Evolutionary conservation across 2,113 vertebrate species (phyloP).

Genomic region (Rhinogobius similis): DNA sequence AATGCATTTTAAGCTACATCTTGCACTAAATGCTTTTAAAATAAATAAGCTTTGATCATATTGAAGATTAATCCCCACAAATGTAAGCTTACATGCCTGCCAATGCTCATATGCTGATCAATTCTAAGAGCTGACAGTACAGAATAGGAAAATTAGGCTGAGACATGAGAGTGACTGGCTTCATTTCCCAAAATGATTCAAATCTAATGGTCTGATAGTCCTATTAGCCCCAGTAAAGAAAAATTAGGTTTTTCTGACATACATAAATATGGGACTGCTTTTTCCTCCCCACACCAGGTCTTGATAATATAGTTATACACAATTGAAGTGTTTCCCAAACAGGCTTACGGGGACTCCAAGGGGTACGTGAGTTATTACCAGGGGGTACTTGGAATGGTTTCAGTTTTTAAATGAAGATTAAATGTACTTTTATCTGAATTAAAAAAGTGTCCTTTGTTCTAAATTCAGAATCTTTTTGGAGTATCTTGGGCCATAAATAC

Average conservation of each 20-base stretch:
- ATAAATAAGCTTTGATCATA: neutral
- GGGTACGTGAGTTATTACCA: too few species aligned
- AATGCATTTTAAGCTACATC: slow-evolving; percentile 34
- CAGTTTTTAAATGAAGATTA: too few species aligned
- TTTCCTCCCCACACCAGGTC: neutral
- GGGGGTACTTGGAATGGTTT: too few species aligned
- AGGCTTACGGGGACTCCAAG: too few species aligned
- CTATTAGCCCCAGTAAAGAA: neutral
- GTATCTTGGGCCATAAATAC: too few species aligned
- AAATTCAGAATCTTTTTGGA: too few species aligned
- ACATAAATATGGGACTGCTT: neutral
- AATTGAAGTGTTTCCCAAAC: too few species aligned
- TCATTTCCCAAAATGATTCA: too few species aligned
- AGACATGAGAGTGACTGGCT: too few species aligned
- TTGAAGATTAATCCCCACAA: neutral
- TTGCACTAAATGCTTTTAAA: slow-evolving; percentile 25
- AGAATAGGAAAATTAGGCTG: neutral
- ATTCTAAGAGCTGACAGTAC: neutral
- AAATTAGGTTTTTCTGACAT: neutral
- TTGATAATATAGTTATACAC: neutral
- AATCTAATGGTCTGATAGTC: neutral
- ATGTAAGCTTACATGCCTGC: neutral
- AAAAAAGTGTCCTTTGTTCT: too few species aligned
- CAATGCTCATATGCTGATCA: neutral
- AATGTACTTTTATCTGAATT: too few species aligned